Conservation (phyloP, 2,797 vertebrate species). For the Fringilla coelebs region DNA sequence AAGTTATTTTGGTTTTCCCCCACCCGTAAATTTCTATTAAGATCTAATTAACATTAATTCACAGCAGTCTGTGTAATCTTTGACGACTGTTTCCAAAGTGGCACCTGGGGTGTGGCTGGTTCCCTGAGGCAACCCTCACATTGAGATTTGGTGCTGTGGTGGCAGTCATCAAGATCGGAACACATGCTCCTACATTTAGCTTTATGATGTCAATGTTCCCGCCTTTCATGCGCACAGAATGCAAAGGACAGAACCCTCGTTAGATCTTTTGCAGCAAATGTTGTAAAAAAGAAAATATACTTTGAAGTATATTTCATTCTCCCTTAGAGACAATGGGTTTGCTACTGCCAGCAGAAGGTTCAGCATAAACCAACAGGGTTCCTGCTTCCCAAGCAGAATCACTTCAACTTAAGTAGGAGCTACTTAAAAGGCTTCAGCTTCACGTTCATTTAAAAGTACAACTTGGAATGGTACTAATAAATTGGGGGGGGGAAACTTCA, state of each 20-base stretch:
- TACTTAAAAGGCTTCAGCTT: neutral
- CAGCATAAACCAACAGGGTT: neutral
- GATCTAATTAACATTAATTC: neutral
- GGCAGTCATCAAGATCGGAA: neutral
- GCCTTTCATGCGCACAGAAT: neutral
- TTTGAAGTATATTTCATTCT: neutral
- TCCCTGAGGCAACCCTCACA: neutral
- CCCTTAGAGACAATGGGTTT: neutral
- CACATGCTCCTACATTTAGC: neutral
- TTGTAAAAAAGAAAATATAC: neutral
- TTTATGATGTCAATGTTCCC: neutral
- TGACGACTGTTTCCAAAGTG: neutral
- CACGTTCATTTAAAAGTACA: neutral
- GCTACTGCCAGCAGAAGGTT: neutral
- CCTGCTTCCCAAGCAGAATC: neutral
- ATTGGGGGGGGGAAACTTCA: rapidly evolving
- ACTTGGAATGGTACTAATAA: neutral
- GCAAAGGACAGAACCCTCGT: neutral
- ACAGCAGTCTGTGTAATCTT: neutral
- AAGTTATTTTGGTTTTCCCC: neutral
- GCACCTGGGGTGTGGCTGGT: neutral
- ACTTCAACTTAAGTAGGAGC: neutral
- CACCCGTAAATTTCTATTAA: neutral
- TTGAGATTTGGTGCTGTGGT: neutral
- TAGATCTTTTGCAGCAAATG: neutral